These are phyloP conservation scores for Hoplostethus atlanticus DNA, from an alignment of 2,797 vertebrate species.

Conservation along the genomic window DNA sequence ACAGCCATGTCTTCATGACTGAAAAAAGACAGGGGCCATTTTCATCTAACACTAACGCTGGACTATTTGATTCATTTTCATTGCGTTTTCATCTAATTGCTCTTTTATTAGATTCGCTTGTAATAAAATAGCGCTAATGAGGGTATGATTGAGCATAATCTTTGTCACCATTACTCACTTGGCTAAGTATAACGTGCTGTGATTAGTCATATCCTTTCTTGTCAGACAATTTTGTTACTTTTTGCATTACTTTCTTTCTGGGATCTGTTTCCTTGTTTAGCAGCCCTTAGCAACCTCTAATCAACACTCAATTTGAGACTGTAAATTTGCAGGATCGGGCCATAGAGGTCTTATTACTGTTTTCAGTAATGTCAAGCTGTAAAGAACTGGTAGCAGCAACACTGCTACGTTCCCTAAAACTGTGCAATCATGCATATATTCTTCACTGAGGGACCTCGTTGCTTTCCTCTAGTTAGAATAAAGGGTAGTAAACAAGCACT, in stretches of 20 bases:
- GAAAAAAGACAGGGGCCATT: background rate
- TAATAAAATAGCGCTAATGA: conserved; percentile 7
- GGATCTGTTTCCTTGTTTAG: conserved; percentile 3
- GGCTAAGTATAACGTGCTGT: background rate
- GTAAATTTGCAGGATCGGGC: background rate
- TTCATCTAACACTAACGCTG: conserved; percentile 4
- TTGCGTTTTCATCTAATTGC: conserved; percentile 1
- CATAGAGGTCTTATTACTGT: background rate
- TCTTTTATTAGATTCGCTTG: conserved; percentile 13
- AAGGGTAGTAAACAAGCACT: conserved; percentile 20
- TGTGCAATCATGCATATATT: background rate
- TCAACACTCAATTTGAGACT: conserved; percentile 1
- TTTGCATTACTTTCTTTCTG: background rate
- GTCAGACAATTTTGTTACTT: background rate
- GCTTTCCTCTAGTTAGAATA: background rate
- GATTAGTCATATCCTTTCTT: background rate
- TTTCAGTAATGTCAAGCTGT: background rate
- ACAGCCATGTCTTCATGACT: background rate
- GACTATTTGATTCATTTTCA: conserved; percentile 1
- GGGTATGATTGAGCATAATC: conserved; percentile 2
- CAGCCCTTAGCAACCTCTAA: conserved; percentile 6
- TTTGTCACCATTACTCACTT: background rate
- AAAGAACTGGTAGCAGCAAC: background rate
- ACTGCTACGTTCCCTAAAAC: background rate
- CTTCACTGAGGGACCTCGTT: background rate